phyloP scores from a whole-genome alignment of 2,888 invertebrate genomes.

The Nymphalis polychloros region DNA sequence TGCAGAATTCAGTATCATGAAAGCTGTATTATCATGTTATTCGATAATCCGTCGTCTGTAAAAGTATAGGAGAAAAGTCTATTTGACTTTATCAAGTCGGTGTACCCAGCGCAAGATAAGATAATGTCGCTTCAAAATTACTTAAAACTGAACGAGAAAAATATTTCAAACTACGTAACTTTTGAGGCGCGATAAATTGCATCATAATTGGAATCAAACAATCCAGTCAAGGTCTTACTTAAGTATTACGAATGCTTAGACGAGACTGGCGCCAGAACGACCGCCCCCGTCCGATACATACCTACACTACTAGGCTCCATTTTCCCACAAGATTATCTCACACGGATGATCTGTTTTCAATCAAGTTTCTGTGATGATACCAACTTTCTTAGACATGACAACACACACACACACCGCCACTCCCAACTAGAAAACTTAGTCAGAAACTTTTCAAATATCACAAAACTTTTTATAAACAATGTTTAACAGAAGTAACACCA shows the following conservation, averaged over 20 bases:
- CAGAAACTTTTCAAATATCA: conserved; percentile 46
- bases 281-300: conserved; percentile 50
- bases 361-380: conserved; percentile 58
- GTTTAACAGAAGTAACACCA: conserved; percentile 20
- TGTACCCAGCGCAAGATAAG: conserved; percentile 62
- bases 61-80: conserved; percentile 45
- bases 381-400: conserved; percentile 72
- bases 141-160: conserved; percentile 36
- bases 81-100: conserved; percentile 49
- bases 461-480: conserved; percentile 38
- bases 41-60: conserved; percentile 45
- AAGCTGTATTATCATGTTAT: conserved; percentile 35
- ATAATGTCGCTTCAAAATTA: conserved; percentile 49
- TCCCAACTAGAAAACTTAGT: conserved; percentile 56
- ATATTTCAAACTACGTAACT: conserved; percentile 31
- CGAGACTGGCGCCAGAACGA: conserved; percentile 25
- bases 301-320: conserved; percentile 72
- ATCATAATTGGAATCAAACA: conserved; percentile 43
- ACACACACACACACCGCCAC: conserved; percentile 58
- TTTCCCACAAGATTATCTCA: conserved; percentile 46
- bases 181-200: conserved; percentile 41
- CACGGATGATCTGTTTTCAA: conserved; percentile 47
- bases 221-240: conserved; percentile 53
- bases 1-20: conserved; percentile 22
- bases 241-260: conserved; percentile 26